phyloP scores from a whole-genome alignment of 2,888 invertebrate species.

The Caenorhabditis wallacei region DNA sequence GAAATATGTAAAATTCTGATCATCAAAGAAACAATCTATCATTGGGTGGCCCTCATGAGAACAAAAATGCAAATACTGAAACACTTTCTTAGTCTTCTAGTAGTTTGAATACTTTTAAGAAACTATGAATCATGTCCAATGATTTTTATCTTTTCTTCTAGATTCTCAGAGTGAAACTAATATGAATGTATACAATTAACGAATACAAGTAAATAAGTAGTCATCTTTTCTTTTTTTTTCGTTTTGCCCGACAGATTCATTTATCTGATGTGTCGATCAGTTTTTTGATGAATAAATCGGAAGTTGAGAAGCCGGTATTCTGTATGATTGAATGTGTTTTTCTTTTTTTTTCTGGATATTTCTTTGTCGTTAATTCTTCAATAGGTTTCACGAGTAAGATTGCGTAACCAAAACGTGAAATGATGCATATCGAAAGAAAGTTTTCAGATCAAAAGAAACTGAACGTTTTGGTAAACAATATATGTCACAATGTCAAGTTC shows the following conservation, averaged over 20 bases:
- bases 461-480: slow-evolving; percentile 16
- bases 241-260: slow-evolving; percentile 27
- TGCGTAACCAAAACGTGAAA: slow-evolving; percentile 28
- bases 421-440: slow-evolving; percentile 16
- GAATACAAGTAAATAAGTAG: slow-evolving; percentile 52
- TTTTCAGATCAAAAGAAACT: background rate
- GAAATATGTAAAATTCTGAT: too few species aligned
- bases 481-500: background rate
- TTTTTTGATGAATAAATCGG: slow-evolving; percentile 25
- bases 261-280: slow-evolving; percentile 49
- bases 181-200: slow-evolving; percentile 16
- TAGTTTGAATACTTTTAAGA: background rate
- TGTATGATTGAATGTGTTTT: slow-evolving; percentile 4
- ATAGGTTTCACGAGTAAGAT: slow-evolving; percentile 2
- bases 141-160: background rate
- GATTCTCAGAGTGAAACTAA: slow-evolving; percentile 1
- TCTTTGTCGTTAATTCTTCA: slow-evolving; percentile 29
- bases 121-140: background rate
- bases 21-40: too few species aligned
- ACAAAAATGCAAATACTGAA: too few species aligned
- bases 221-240: slow-evolving; percentile 36
- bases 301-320: slow-evolving; percentile 40
- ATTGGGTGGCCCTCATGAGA: too few species aligned
- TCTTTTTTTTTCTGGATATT: slow-evolving; percentile 9
- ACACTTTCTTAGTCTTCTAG: too few species aligned